Base-by-base conservation (phyloP, 2,888 invertebrate species). In the Macrosoma leucophasiata region DNA sequence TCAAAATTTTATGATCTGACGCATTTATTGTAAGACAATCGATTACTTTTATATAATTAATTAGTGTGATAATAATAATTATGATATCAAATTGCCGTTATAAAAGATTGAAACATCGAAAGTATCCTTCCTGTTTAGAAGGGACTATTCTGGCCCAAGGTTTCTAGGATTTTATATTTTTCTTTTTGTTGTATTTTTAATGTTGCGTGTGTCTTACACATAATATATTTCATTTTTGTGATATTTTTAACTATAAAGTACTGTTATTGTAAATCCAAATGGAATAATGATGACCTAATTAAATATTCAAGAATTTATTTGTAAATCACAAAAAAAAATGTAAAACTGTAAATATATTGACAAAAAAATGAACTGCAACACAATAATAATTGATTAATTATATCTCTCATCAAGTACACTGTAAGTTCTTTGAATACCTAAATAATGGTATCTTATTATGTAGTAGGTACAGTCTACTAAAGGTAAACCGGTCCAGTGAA, bases 181-280 rank as follows among this genome's bases (percentile, higher is more conserved):
- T 77, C 71, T 70, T 82, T 77, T 84, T 81, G 84, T 84, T 84
- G 79, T 84, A 82, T 81, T 84, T 79, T 74, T 81, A 79, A 79
- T 81, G 82, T 84, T 84, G 82, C 79, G 84, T 85, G 85, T 84
- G 85, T 82, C 84, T 84, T 81, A 84, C 84, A 84, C 85, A 84
- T 84, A 84, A 84, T 82, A 84, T 84, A 82, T 85, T 84, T 84
- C 84, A 82, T 85, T 85, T 78, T 85, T 85, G 85, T 85, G 85
- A 85, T 85, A 85, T 84, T 84, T 84, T 84, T 84, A 84, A 84
- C 84, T 84, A 84, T 84, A 84, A 84, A 79, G 76, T 84, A 84
- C 85, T 84, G 84, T 84, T 84, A 84, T 81, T 77, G 60, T 82
- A 79, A 84, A 84, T 82, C 81, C 84, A 74, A 69, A 69, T 74